Evolutionary conservation across 2,797 vertebrate species (phyloP).

Genomic region (Furcifer pardalis): DNA sequence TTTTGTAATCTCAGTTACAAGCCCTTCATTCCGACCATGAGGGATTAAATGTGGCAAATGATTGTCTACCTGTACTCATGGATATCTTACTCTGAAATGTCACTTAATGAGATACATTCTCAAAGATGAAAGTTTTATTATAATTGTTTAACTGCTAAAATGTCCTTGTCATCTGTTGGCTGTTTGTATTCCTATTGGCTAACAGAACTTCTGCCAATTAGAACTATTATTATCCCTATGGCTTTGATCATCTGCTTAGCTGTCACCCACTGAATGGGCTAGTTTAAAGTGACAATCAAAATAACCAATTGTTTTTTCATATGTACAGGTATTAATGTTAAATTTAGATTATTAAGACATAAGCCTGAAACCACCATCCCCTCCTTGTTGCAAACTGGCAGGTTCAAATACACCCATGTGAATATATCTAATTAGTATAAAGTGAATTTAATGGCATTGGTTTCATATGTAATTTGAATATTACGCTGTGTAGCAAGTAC

Average conservation of each 20-base stretch:
- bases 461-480: not conserved
- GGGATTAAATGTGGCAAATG: too few relatives aligned
- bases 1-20: too few relatives aligned
- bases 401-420: not conserved
- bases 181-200: not conserved
- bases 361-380: not conserved
- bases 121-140: too few relatives aligned
- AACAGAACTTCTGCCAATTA: not conserved
- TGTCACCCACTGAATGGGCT: not conserved
- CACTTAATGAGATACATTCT: too few relatives aligned
- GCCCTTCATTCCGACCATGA: too few relatives aligned
- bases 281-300: not conserved
- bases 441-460: not conserved
- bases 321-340: too few relatives aligned
- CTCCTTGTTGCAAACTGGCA: not conserved
- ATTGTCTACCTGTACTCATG: too few relatives aligned
- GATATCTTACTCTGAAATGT: too few relatives aligned
- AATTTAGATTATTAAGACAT: not conserved
- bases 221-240: not conserved
- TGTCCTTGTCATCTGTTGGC: too few relatives aligned
- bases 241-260: not conserved
- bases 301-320: not conserved
- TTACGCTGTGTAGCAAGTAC: not conserved
- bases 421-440: not conserved
- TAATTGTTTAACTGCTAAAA: too few relatives aligned